These are phyloP conservation scores for Erannis defoliaria DNA, from an alignment of 2,888 invertebrate genomes.

Conservation along the genomic window DNA sequence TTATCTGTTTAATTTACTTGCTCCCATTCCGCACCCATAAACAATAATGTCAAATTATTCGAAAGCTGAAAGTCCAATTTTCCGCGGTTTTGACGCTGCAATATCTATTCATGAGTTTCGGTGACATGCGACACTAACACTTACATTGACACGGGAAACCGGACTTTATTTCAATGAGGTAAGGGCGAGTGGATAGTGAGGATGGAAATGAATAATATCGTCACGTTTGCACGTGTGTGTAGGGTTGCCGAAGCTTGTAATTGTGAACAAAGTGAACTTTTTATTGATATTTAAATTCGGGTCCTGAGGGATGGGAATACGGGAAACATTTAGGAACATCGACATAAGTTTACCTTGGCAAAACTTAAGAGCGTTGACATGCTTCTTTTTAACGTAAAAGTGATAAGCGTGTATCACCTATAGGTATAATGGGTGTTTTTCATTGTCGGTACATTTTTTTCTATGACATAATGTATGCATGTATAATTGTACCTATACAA, in stretches of 20 bases:
- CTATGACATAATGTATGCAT: no score
- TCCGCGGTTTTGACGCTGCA: slow-evolving; percentile 76
- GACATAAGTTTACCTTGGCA: background rate
- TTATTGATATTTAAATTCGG: slow-evolving; percentile 37
- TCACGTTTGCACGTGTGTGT: slow-evolving; percentile 38
- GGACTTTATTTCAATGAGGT: slow-evolving; percentile 31
- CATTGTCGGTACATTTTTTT: no score
- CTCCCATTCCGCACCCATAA: slow-evolving; percentile 47
- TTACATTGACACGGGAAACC: slow-evolving; percentile 34
- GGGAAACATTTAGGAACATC: background rate
- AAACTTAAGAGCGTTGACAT: no score
- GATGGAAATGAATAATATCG: slow-evolving; percentile 45
- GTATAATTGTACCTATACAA: no score
- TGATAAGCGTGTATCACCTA: no score
- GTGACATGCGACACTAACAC: slow-evolving; percentile 50
- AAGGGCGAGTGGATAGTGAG: slow-evolving; percentile 29
- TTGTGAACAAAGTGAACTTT: slow-evolving; percentile 32
- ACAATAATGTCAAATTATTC: slow-evolving; percentile 59
- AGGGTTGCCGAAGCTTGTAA: slow-evolving; percentile 42
- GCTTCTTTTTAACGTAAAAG: no score
- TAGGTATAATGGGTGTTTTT: no score
- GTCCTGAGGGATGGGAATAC: background rate
- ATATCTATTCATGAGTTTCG: slow-evolving; percentile 81
- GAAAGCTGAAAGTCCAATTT: slow-evolving; percentile 68
- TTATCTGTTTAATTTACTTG: slow-evolving; percentile 40